These are phyloP conservation scores for Therioaphis trifolii DNA, from an alignment of 2,888 invertebrate species.

Conservation along the genomic window DNA sequence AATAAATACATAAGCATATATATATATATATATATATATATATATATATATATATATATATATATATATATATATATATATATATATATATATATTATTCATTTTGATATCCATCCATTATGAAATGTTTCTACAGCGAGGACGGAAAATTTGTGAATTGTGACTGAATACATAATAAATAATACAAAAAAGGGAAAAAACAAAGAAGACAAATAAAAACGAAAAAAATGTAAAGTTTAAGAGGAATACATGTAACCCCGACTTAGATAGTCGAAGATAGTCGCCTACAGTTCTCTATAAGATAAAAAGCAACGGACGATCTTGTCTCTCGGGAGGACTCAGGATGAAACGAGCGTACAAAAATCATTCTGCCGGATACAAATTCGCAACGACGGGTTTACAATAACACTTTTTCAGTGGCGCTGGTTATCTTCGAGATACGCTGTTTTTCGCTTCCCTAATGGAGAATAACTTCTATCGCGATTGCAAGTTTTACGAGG, in stretches of 20 bases:
- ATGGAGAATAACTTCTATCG: slow-evolving; percentile 24
- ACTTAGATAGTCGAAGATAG: neutral
- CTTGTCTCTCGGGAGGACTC: slow-evolving; percentile 15
- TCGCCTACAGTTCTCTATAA: neutral
- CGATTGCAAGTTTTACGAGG: neutral
- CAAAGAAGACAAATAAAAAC: neutral
- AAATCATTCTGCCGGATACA: slow-evolving; percentile 22
- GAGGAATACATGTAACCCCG: neutral
- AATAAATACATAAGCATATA: too few relatives aligned
- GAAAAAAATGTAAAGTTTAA: neutral
- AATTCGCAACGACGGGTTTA: neutral
- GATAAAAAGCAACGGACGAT: slow-evolving; percentile 23
- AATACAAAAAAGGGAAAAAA: too few relatives aligned
- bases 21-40: too few relatives aligned
- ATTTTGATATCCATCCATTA: too few relatives aligned
- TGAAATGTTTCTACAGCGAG: too few relatives aligned
- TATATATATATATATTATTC: too few relatives aligned
- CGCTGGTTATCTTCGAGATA: neutral
- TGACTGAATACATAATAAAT: slow-evolving; percentile 9
- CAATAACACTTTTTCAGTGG: slow-evolving; percentile 31
- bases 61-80: too few relatives aligned
- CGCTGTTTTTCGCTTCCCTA: neutral
- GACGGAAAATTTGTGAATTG: too few relatives aligned
- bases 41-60: too few relatives aligned
- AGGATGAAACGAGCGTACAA: slow-evolving; percentile 10